Evolutionary conservation across 2,797 vertebrate species (phyloP).

Genomic region (Anguilla marmorata): DNA sequence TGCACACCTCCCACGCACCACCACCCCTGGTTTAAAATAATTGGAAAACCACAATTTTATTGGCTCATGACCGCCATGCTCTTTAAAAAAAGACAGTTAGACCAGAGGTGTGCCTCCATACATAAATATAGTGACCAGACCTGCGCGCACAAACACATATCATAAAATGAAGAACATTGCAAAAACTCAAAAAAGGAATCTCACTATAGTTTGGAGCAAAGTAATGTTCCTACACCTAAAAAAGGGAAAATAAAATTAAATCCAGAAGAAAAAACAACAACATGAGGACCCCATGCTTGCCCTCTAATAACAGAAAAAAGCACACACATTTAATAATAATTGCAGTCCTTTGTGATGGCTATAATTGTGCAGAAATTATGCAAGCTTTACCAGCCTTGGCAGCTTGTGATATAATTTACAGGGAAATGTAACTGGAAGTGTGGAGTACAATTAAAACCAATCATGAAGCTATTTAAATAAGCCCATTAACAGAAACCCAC

Average conservation of each 20-base stretch:
- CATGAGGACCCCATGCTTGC: not conserved
- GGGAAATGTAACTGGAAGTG: not conserved
- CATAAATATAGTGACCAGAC: too few species aligned
- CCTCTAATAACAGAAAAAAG: slow-evolving; percentile 20
- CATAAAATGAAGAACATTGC: too few species aligned
- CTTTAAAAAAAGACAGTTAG: too few species aligned
- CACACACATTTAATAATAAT: slow-evolving; percentile 10
- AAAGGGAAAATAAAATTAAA: not conserved
- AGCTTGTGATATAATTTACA: not conserved
- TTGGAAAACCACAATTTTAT: too few species aligned
- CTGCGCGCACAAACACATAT: too few species aligned
- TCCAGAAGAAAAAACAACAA: slow-evolving; percentile 16
- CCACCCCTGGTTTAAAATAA: too few species aligned
- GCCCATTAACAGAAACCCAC: slow-evolving; percentile 24
- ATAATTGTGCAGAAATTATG: slow-evolving; percentile 33
- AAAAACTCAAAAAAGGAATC: too few species aligned
- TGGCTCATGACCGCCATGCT: too few species aligned
- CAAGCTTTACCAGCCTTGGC: slow-evolving; percentile 13
- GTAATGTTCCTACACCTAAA: not conserved
- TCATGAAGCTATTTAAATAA: slow-evolving; percentile 23
- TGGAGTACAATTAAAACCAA: slow-evolving; percentile 23
- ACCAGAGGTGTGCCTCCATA: too few species aligned
- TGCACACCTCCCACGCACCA: too few species aligned
- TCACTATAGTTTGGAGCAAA: too few species aligned
- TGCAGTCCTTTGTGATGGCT: slow-evolving; percentile 28